Percentiles rank a stretch among this genome's conserved stretches.
Conservation (phyloP, 2,797 vertebrate genomes). For the Crocodylus rhombifer region DNA sequence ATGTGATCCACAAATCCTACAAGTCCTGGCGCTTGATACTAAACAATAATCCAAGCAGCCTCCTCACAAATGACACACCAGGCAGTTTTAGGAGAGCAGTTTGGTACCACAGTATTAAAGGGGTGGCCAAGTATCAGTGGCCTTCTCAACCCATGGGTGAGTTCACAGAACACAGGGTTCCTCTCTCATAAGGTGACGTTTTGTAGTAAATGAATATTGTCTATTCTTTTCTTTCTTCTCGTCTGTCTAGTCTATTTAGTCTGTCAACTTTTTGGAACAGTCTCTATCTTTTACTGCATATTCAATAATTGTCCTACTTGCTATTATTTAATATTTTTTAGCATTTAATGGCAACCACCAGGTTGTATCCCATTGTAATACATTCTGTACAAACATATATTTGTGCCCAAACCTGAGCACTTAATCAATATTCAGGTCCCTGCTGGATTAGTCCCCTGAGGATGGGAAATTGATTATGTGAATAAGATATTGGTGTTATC, state of each 20-base stretch:
- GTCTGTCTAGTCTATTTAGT: not conserved
- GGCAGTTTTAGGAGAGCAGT: not conserved
- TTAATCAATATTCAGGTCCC: not conserved
- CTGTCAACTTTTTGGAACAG: not conserved
- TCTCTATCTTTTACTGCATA: not conserved
- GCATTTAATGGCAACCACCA: not conserved
- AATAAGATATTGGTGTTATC: not conserved
- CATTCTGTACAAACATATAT: not conserved
- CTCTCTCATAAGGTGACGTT: not conserved
- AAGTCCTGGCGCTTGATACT: not conserved
- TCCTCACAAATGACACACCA: not conserved
- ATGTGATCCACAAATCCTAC: not conserved
- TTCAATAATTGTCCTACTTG: not conserved
- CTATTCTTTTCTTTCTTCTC: not conserved
- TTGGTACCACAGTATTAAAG: not conserved
- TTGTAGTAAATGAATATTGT: not conserved
- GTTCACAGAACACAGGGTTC: not conserved
- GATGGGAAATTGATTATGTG: not conserved
- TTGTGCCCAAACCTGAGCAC: not conserved
- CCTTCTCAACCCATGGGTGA: conserved; percentile 1
- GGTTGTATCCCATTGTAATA: not conserved
- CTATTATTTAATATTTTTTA: not conserved
- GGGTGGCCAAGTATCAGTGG: not conserved
- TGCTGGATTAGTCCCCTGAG: not conserved
- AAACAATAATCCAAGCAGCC: not conserved